Evolutionary conservation across 1,140 invertebrate genomes (phyloP).

Genomic region (Cylas formicarius): DNA sequence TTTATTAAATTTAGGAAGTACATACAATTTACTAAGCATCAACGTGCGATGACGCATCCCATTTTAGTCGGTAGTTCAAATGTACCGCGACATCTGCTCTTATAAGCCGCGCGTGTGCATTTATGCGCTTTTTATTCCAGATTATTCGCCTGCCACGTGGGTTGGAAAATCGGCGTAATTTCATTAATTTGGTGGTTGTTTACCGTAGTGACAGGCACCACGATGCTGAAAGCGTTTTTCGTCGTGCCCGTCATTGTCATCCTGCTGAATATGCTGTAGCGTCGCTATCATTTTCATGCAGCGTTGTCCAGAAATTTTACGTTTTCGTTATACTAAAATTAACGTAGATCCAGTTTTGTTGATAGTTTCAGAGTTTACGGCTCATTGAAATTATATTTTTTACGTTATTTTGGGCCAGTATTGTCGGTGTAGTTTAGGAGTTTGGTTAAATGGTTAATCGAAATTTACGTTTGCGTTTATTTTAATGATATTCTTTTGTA

Average conservation of each 20-base stretch:
- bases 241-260: constrained; percentile 9
- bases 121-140: constrained; percentile 15
- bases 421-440: neutral
- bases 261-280: constrained; percentile 13
- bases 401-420: neutral
- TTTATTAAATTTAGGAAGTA: no score
- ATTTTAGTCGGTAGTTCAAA: no score
- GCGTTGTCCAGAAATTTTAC: neutral
- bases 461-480: neutral
- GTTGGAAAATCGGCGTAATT: constrained; percentile 6
- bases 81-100: no score
- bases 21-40: no score
- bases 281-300: neutral
- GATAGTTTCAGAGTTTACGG: no score
- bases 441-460: neutral
- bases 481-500: neutral
- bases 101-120: no score
- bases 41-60: no score
- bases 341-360: no score
- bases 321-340: neutral
- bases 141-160: constrained; percentile 7
- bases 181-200: constrained; percentile 15
- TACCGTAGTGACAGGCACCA: constrained; percentile 5
- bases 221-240: constrained; percentile 9
- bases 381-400: neutral